Base-by-base conservation (phyloP, 2,113 vertebrate genomes). In the Opisthocomus hoazin region DNA sequence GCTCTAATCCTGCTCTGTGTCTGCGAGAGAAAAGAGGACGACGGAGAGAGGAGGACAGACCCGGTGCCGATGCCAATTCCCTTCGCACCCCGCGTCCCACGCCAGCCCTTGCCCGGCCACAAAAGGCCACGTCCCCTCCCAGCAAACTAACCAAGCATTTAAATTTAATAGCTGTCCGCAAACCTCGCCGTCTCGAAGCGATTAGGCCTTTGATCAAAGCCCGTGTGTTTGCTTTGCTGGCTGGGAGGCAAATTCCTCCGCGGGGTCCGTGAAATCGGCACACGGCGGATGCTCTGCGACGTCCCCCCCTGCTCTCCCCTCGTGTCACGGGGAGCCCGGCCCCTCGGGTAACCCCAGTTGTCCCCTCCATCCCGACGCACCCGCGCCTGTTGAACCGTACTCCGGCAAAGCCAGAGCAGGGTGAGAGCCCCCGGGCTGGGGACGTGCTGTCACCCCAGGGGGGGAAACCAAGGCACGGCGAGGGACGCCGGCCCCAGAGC, bases 1-100 rank as follows among this genome's bases (percentile, higher is more conserved):
- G 95, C 94, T 95, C 93, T 77, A 54, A 84, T 94, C 96, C 97
- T 89, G 96, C 89, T 94, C 5, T 24, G 45, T 85, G 91, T 87
- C 96, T 66, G 69, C 8, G 24, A 75, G 57, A 89, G 97, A 97
- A 96, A 96, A 81, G 95, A 86, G 26, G 15, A 15, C 15, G 54
- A 34, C 0, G 0, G 71, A 58, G 82, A 22, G 56, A 65, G 93
- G 61, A 87, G 81, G 81, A 66, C 83, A 13, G 78, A 39, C 57
- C 93, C 60, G 3, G 26, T 78, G 82, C 85, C 23, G 6, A 2
- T 73, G 97, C 96, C 97, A 97, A 45, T 10, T 84, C 88, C 71
- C 92, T 83, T 41, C 3, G 26, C 89, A 27, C 53, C 84, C 91
- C 39, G 16, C 9, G 30, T n/a, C 94, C 43, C 9, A 20, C 54